Base-by-base conservation (phyloP, 92 coral and sea anemone species). In the Palythoa grandis region DNA sequence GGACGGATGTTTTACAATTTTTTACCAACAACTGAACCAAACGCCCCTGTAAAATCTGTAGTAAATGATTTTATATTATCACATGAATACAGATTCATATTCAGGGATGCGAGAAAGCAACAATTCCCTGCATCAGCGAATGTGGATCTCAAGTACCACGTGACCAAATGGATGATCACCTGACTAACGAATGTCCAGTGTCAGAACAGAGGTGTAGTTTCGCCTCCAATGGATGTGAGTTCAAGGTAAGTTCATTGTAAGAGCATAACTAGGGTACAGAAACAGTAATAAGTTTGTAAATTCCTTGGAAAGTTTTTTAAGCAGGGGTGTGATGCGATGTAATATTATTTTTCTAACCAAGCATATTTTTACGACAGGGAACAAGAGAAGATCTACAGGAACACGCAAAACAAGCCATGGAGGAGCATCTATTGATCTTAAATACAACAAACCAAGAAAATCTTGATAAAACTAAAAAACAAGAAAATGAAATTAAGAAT, bases 81-180 rank as follows among this genome's bases (percentile, higher is more conserved):
- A 29, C 35, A 29, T 29, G 35, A 29, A 58, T 11, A 47, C 84
- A 90, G 93, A 74, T 57, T 13, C 91, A 90, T 53, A 19, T 77
- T n/a, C 77, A 77, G 10, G 53, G 65, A 12, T 92, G 95, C 61
- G 71, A 52, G 2, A 87, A 84, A 65, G 53, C 84, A 7, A 86
- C 78, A 1, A 74, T 67, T 0, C 74, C 20, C 11, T 92, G 95
- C 74, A 82, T 37, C 17, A 70, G 77, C 13, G 71, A 82, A 86
- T 92, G 95, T 37, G 91, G 92, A 20, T 38, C 76, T 2, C 67
- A 89, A 17, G 79, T 92, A 86, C 86, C 95, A 83, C 91, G 92
- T 69, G 86, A 65, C 20, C 84, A 74, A 86, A 73, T 92, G 89
- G 87, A 84, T 9, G 82, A 87, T 0, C 95, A 92, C 83, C 37